These are phyloP conservation scores for Palythoa caribaeorum DNA, from an alignment of 92 coral and sea anemone species.

Conservation along the genomic window DNA sequence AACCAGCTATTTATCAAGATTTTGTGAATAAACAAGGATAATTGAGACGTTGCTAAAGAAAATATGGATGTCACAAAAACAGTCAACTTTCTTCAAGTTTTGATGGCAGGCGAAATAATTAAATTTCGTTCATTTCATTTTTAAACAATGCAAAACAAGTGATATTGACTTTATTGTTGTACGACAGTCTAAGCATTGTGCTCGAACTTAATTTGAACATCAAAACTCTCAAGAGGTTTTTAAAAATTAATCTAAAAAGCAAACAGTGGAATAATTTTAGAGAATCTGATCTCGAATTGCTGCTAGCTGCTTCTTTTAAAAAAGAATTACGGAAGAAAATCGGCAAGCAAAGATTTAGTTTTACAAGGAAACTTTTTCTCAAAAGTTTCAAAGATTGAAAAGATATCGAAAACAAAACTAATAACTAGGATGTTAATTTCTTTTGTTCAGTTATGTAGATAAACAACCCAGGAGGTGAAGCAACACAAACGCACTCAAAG, in stretches of 20 bases:
- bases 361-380: too few species aligned
- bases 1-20: too few species aligned
- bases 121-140: background rate
- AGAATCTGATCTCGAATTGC: too few species aligned
- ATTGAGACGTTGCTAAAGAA: background rate
- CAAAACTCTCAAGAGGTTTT: background rate
- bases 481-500: background rate
- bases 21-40: background rate
- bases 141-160: too few species aligned
- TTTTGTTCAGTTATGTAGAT: background rate
- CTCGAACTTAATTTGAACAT: background rate
- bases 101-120: background rate
- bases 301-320: too few species aligned
- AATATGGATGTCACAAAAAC: background rate
- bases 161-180: background rate
- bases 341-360: too few species aligned
- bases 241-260: background rate
- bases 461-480: background rate
- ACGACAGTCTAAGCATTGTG: background rate
- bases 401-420: too few species aligned
- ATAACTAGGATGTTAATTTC: background rate
- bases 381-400: background rate
- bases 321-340: too few species aligned
- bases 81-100: background rate
- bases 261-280: background rate